Evolutionary conservation across 1,140 invertebrate genomes (phyloP).

Genomic region (Augochlora pura): DNA sequence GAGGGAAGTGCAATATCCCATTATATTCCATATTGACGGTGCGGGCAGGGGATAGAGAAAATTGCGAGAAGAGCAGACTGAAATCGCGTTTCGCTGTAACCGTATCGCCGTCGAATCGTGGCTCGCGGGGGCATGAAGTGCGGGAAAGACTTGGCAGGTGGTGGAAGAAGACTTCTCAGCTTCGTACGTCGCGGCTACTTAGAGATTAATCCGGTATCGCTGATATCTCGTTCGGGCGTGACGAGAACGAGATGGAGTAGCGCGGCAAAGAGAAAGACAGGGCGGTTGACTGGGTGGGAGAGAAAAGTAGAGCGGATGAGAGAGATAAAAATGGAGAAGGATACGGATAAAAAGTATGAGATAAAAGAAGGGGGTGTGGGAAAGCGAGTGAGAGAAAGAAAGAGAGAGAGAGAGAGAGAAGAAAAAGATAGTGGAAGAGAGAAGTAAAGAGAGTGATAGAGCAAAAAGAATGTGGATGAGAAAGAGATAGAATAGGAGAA

Average conservation of each 20-base stretch:
- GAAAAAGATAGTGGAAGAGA: too few relatives aligned
- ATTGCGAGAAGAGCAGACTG: constrained; percentile 6
- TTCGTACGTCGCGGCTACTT: constrained; percentile 50
- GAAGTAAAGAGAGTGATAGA: too few relatives aligned
- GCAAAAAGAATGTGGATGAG: too few relatives aligned
- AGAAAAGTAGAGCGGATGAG: too few relatives aligned
- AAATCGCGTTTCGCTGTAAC: constrained; percentile 4
- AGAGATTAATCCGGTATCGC: constrained; percentile 58
- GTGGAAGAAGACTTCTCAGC: constrained; percentile 41
- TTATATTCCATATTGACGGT: constrained; percentile 20
- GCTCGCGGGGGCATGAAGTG: background rate
- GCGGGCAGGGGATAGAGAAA: background rate
- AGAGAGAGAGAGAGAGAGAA: too few relatives aligned
- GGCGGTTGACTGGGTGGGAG: too few relatives aligned
- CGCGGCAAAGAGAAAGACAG: too few relatives aligned
- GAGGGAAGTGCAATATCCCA: background rate
- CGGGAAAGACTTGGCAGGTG: background rate
- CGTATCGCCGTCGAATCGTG: constrained; percentile 16
- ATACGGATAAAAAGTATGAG: too few relatives aligned
- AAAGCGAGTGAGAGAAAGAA: too few relatives aligned
- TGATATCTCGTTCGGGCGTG: constrained; percentile 44
- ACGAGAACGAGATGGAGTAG: background rate
- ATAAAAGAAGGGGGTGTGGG: too few relatives aligned
- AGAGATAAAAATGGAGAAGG: too few relatives aligned
- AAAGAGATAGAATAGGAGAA: too few relatives aligned